phyloP scores from a whole-genome alignment of 2,888 invertebrate genomes.

The Diabrotica balteata region DNA sequence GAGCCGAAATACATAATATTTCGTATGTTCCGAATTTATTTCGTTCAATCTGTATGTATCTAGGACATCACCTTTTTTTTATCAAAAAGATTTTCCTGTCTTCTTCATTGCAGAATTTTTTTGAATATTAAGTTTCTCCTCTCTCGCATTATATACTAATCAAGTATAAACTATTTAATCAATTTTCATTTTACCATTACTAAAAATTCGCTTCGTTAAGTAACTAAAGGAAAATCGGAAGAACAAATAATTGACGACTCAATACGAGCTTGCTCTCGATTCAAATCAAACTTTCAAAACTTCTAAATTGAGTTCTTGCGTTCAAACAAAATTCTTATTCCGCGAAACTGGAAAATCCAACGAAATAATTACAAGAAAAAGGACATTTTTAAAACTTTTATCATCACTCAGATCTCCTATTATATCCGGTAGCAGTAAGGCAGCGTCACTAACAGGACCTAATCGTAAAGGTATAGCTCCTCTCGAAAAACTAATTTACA shows the following conservation, averaged over 20 bases:
- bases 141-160: neutral
- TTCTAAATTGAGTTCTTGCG: constrained; percentile 8
- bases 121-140: neutral
- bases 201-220: neutral
- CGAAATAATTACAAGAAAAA: neutral
- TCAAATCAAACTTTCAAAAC: constrained; percentile 12
- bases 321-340: neutral
- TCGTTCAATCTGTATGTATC: no score
- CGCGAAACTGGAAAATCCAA: neutral
- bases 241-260: constrained; percentile 10
- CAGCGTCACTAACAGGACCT: no score
- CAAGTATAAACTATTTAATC: neutral
- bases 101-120: no score
- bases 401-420: neutral
- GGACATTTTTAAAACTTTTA: neutral
- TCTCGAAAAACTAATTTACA: no score
- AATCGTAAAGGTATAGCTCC: no score
- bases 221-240: neutral
- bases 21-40: no score
- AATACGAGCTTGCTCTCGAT: constrained; percentile 1
- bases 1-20: no score
- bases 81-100: no score
- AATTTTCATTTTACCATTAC: no score
- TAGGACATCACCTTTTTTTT: no score
- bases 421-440: no score